These are phyloP conservation scores for Ametastegia equiseti DNA, from an alignment of 2,888 invertebrate species.

Conservation along the genomic window DNA sequence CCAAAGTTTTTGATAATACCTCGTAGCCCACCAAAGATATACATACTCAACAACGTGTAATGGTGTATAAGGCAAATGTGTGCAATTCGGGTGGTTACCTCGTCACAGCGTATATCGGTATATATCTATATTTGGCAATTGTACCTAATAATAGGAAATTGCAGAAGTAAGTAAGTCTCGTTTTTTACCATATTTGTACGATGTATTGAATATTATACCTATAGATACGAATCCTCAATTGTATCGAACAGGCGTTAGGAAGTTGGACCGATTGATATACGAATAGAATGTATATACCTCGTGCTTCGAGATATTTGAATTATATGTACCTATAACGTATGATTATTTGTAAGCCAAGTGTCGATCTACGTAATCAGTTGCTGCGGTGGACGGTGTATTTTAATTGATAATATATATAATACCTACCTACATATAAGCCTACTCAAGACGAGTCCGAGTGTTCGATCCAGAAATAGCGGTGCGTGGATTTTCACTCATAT, in stretches of 20 bases:
- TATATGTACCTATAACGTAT: neutral
- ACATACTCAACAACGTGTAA: neutral
- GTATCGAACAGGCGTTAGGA: neutral
- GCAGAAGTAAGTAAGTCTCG: neutral
- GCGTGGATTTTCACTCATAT: neutral
- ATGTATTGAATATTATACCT: conserved; percentile 24
- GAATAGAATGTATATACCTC: neutral
- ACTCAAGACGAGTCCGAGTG: conserved; percentile 13
- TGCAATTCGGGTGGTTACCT: conserved; percentile 7
- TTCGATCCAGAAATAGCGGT: neutral
- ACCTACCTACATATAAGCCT: too few relatives aligned
- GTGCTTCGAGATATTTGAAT: conserved; percentile 8
- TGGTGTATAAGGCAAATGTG: conserved; percentile 20
- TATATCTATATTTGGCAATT: neutral
- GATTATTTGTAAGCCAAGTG: conserved; percentile 25
- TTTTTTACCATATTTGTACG: conserved; percentile 35
- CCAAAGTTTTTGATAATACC: neutral
- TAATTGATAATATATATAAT: neutral
- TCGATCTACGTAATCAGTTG: conserved; percentile 9
- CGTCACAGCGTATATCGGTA: neutral
- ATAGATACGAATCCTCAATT: neutral
- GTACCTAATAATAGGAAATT: neutral
- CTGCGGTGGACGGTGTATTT: neutral
- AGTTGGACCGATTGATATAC: conserved; percentile 21
- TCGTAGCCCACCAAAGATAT: neutral